phyloP scores from a whole-genome alignment of 23 tunicate species.

The Phallusia fumigata region DNA sequence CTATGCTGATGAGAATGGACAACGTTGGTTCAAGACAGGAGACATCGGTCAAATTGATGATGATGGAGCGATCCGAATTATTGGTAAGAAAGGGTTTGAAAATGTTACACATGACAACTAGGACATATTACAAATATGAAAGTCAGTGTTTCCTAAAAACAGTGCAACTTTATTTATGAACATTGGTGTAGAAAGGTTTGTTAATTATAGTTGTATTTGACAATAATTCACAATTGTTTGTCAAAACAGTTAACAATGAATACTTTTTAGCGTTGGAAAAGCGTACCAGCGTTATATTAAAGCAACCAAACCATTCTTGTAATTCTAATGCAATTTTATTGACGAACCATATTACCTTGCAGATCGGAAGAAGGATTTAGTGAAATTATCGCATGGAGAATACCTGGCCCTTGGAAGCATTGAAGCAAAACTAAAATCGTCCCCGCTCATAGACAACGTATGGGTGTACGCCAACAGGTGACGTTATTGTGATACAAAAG shows the following conservation, averaged over 20 bases:
- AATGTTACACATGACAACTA: not conserved
- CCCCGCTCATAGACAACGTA: constrained; percentile 71
- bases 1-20: constrained; percentile 87
- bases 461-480: constrained; percentile 78
- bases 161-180: not conserved
- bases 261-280: no score
- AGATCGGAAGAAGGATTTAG: constrained; percentile 94
- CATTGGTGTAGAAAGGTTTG: no score
- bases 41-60: constrained; percentile 86
- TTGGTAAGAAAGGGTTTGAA: constrained; percentile 34
- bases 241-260: no score
- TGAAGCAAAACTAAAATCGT: constrained; percentile 87
- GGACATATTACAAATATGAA: not conserved
- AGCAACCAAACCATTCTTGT: not conserved
- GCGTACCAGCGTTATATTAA: no score
- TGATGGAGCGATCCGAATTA: constrained; percentile 85
- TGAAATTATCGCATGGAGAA: constrained; percentile 92
- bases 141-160: not conserved
- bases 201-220: no score
- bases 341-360: not conserved
- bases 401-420: constrained; percentile 93
- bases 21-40: constrained; percentile 95
- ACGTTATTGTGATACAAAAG: not conserved
- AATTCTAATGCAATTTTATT: not conserved
- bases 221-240: no score